Percentiles rank a stretch among this genome's conserved stretches.
These are phyloP conservation scores for Caloenas nicobarica DNA, from an alignment of 2,113 vertebrate genomes.

Conservation along the genomic window DNA sequence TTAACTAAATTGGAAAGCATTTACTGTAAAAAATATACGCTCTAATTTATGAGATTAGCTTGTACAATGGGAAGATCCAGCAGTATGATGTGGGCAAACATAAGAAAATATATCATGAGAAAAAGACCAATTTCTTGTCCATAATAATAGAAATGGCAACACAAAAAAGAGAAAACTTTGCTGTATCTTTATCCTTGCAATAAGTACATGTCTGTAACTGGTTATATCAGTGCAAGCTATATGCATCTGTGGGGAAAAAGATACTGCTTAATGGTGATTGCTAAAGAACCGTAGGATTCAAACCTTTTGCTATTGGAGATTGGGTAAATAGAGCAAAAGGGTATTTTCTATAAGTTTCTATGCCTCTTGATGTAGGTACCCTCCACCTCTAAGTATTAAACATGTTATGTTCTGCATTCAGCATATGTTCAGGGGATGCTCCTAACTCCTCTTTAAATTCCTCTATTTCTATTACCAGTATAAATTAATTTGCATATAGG, in stretches of 20 bases:
- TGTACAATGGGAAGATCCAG: constrained; percentile 4
- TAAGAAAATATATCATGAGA: not conserved
- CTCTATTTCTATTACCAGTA: not conserved
- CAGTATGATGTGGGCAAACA: not conserved
- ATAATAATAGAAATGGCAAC: not conserved
- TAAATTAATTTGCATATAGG: constrained; percentile 61
- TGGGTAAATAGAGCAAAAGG: not conserved
- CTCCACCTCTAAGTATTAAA: not conserved
- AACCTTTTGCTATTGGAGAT: not conserved
- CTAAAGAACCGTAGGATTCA: not conserved
- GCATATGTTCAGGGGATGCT: not conserved
- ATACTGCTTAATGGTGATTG: not conserved
- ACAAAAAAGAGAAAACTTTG: not conserved
- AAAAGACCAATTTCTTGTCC: not conserved
- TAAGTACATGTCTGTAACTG: not conserved
- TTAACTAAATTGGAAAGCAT: constrained; percentile 67
- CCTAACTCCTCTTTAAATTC: not conserved
- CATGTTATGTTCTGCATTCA: not conserved
- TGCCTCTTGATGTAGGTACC: not conserved
- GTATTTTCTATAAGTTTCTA: not conserved
- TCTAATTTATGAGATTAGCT: constrained; percentile 30
- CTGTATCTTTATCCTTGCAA: not conserved
- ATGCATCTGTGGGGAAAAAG: not conserved
- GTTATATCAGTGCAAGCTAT: not conserved
- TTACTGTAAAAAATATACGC: constrained; percentile 58